Evolutionary conservation across 2,113 vertebrate species (phyloP), one percentile per base, ranked within the genome.

Genomic region (Machaerirhynchus nigripectus): DNA sequence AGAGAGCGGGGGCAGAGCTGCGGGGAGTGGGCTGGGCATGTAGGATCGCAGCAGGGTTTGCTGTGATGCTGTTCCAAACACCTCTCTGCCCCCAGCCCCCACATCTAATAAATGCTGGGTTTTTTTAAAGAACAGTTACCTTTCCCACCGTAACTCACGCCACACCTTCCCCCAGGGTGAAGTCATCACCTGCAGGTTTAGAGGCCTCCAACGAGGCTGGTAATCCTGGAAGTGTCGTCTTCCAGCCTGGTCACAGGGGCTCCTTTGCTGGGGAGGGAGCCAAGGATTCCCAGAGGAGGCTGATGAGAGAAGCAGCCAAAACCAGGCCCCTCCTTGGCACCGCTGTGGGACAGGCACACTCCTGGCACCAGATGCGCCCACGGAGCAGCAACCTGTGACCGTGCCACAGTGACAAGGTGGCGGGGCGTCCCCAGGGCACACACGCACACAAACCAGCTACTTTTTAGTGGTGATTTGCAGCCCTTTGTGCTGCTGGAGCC

Each of bases 401-500:
- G 0, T 6, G 6, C 6, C 6, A 1, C 23, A 1, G 30, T 12
- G 87, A 46, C 3, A 11, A 24, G 65, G 84, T 44, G 73, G n/a
- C 2, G 0, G 69, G 30, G 24, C 16, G 70, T 69, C 59, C 87
- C 68, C 93, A 7, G 39, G 49, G 81, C 46, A 39, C 60, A 9
- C 82, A 27, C 2, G 0, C 2, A 8, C 75, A 13, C 57, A 1
- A 80, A 20, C 39, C 63, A 22, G 30, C 27, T 13, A 1, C 7
- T 31, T 67, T 67, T 44, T 2, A 17, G 39, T 2, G 50, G 52
- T 9, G 27, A n/a, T 89, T 75, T 67, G 50, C 78, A 92, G 89
- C 77, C 50, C 52, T 93, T 90, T 87, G 46, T 91, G 84, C 65
- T 93, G 71, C 56, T n/a, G 71, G 75, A 94, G 71, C 71, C 82